phyloP scores from a whole-genome alignment of 2,797 vertebrate species.

The Octomys mimax region DNA sequence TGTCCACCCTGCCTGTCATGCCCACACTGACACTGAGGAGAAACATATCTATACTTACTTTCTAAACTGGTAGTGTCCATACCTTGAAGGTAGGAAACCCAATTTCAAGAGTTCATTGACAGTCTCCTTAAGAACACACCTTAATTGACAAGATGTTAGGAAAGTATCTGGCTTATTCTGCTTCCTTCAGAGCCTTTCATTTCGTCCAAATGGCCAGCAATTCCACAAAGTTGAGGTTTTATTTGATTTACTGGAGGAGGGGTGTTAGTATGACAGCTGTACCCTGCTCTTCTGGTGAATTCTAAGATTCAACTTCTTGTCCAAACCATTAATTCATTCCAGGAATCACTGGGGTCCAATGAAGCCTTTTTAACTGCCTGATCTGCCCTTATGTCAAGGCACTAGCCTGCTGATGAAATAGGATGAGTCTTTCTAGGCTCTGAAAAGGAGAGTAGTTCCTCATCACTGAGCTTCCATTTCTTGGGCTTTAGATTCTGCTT shows the following conservation, averaged over 20 bases:
- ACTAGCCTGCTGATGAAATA: neutral
- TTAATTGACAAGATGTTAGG: neutral
- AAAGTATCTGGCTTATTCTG: neutral
- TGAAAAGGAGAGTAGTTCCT: slow-evolving; percentile 16
- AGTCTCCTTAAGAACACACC: neutral
- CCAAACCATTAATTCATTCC: neutral
- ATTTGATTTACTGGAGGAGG: neutral
- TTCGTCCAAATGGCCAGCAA: neutral
- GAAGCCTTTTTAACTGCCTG: neutral
- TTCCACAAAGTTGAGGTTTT: neutral
- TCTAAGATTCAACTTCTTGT: neutral
- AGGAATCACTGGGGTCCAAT: neutral
- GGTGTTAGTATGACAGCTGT: neutral
- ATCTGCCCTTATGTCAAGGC: neutral
- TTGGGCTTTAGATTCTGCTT: slow-evolving; percentile 43
- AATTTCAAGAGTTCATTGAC: neutral
- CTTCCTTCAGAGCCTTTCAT: slow-evolving; percentile 6
- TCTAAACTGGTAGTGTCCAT: neutral
- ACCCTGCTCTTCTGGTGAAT: neutral
- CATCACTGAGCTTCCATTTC: neutral
- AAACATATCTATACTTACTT: neutral
- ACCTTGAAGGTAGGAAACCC: slow-evolving; percentile 32
- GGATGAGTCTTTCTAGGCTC: neutral
- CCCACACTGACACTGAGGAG: neutral
- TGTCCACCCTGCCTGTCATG: neutral